Conservation (phyloP, 1,140 invertebrate genomes). For the Diorhabda sublineata region DNA sequence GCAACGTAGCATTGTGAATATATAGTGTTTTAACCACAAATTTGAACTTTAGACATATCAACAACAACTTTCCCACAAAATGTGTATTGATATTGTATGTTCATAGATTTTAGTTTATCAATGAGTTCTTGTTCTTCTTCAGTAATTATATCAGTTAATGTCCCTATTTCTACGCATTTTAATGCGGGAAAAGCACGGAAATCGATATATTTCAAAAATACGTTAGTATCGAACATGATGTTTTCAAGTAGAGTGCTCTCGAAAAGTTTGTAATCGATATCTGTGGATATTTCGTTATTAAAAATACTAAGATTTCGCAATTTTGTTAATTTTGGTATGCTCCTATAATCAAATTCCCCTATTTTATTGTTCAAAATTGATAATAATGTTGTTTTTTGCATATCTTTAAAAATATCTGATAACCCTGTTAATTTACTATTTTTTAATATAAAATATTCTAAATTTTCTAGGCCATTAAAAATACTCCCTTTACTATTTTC, state of each 20-base stretch:
- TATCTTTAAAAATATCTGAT: not conserved
- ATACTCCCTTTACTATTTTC: not conserved
- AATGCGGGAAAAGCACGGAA: not conserved
- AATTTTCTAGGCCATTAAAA: not conserved
- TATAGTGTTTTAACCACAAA: not conserved
- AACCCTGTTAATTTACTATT: not conserved
- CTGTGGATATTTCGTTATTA: not conserved
- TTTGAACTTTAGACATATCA: not conserved
- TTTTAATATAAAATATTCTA: not conserved
- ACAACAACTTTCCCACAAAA: not conserved
- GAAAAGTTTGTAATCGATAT: not conserved
- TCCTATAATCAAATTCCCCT: not conserved
- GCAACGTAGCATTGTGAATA: not conserved
- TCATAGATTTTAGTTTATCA: not conserved
- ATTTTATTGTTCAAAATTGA: not conserved
- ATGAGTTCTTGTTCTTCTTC: not conserved
- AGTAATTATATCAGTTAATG: not conserved
- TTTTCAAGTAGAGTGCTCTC: not conserved
- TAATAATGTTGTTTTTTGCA: not conserved
- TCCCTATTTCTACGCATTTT: not conserved
- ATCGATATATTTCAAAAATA: not conserved
- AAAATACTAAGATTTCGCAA: not conserved
- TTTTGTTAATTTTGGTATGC: not conserved
- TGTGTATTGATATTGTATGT: not conserved
- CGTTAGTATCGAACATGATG: not conserved